phyloP scores from a whole-genome alignment of 2,888 invertebrate species.

The Ferdinandea cuprea region DNA sequence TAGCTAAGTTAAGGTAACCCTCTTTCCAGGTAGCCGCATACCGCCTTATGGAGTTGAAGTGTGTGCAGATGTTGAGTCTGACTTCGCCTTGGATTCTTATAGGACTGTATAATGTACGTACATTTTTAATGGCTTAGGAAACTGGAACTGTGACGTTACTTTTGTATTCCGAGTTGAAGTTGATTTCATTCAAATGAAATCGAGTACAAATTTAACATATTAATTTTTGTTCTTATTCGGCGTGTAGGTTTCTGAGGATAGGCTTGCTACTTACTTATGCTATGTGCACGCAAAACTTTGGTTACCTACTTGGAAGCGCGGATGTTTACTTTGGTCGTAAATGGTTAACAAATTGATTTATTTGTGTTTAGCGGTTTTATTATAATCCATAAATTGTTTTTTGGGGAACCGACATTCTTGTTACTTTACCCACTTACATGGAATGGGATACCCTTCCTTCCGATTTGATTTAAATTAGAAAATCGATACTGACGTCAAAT shows the following conservation, averaged over 20 bases:
- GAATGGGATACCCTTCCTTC: too few relatives aligned
- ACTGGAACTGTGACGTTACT: conserved; percentile 49
- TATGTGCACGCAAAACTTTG: conserved; percentile 17
- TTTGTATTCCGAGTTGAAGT: conserved; percentile 18
- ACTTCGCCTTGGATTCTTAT: conserved; percentile 15
- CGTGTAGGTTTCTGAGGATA: not conserved
- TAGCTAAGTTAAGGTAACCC: conserved; percentile 46
- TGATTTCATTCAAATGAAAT: conserved; percentile 9
- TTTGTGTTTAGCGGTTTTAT: not conserved
- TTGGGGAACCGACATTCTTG: not conserved
- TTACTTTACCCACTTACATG: too few relatives aligned
- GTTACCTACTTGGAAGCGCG: conserved; percentile 21
- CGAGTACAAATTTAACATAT: conserved; percentile 41
- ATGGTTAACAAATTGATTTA: conserved; percentile 9
- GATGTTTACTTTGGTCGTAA: conserved; percentile 4
- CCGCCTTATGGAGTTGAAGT: conserved; percentile 32
- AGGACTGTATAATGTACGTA: conserved; percentile 4
- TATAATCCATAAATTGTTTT: not conserved
- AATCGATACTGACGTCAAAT: not conserved
- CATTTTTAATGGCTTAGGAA: conserved; percentile 23
- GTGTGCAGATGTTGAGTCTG: conserved; percentile 15
- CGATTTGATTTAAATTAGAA: not conserved
- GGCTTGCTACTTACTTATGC: conserved; percentile 27
- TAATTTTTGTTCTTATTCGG: conserved; percentile 3
- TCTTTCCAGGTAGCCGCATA: conserved; percentile 20